Evolutionary conservation across 2,113 vertebrate genomes (phyloP), one percentile per base, ranked within the genome.

Genomic region (Fregetta grallaria): DNA sequence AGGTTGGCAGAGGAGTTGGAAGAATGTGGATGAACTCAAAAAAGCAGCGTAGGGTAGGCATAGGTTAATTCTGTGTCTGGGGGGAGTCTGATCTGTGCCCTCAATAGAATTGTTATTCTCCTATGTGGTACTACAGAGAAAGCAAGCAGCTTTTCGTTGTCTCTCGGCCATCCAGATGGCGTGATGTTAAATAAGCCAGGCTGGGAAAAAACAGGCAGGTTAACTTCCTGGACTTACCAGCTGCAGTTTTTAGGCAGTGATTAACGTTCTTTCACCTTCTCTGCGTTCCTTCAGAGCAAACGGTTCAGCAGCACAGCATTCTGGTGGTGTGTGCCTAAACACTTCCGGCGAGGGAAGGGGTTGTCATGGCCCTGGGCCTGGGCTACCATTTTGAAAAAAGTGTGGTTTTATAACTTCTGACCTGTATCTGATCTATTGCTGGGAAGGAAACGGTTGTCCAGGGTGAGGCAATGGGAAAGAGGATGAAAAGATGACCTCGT

Each of bases 221-320:
- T 90, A 58, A 67, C 52, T 91, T 88, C 52, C 30, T 72, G 76
- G 30, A 72, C 13, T 79, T 53, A 59, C 5, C 30, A 84, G 56
- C 38, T 88, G 72, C 47, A 68, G 61, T 47, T 88, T 95, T 92
- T 34, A 81, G 65, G 34, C 73, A 73, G 38, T 66, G 61, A 59
- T 79, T 72, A 73, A 50, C 82, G 44, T 91, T 81, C 23, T 81
- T 81, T 56, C 45, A 62, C 62, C 3, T 3, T 73, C 65, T 85
- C 80, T 91, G 73, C 70, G 40, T 92, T 97, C 34, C 62, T 89
- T 81, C 71, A 85, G 63, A 92, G n/a, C 66, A 82, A 68, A 79
- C 68, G 80, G 52, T 84, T 91, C 56, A 49, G 70, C 79, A 91
- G 61, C 76, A 40, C 61, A 65, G 70, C 18, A 20, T 94, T 83